Conservation (phyloP, 1,140 invertebrate genomes). For the Apis cerana region DNA sequence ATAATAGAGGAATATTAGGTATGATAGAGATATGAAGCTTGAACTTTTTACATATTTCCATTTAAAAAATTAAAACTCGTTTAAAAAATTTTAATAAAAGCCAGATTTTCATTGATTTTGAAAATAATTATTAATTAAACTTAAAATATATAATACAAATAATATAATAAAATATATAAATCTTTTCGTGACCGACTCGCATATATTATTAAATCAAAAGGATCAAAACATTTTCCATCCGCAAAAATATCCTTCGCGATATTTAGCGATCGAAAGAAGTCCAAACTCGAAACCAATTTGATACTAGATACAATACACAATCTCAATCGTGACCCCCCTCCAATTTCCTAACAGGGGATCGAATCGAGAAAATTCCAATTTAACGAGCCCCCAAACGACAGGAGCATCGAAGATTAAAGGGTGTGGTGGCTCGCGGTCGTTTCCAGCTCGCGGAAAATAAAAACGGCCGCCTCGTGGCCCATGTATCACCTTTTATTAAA, state of each 20-base stretch:
- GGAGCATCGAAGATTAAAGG: slow-evolving; percentile 25
- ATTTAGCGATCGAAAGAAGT: neutral
- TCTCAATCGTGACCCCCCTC: neutral
- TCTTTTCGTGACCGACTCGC: no score
- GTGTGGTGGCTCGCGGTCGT: slow-evolving; percentile 18
- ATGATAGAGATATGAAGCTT: no score
- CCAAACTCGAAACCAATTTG: neutral
- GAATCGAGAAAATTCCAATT: slow-evolving; percentile 31
- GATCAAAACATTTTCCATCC: no score
- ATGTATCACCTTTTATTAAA: slow-evolving; percentile 74
- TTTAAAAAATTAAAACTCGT: no score
- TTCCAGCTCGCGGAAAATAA: slow-evolving; percentile 30
- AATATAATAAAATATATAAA: no score
- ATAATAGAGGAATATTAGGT: no score
- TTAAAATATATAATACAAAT: no score
- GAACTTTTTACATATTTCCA: no score
- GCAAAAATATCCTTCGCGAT: neutral
- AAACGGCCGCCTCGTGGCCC: slow-evolving; percentile 48
- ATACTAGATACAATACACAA: neutral
- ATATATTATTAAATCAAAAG: no score
- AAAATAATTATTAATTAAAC: no score
- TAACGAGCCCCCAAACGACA: slow-evolving; percentile 37
- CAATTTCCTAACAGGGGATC: neutral
- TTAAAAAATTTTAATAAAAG: no score
- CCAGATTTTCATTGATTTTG: no score